Base-by-base conservation (phyloP, 2,797 vertebrate genomes). In the Acrossocheilus fasciatus region DNA sequence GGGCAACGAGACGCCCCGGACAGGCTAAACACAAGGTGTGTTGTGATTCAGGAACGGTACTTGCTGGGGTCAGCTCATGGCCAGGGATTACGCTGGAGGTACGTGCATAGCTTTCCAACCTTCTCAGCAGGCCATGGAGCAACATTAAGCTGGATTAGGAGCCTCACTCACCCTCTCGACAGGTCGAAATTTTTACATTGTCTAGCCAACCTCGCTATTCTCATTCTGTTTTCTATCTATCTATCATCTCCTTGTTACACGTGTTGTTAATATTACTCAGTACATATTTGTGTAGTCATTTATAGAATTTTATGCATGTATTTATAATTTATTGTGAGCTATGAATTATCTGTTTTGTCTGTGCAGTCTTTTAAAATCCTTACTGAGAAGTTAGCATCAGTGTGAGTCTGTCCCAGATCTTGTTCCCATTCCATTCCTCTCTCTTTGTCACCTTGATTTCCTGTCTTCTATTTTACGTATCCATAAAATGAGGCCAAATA, bases 11-110 rank as follows among this genome's bases (percentile, higher is more conserved):
- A 78, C 6, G 26, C 81, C 57, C 78, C 47, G 8, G 68, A 83
- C 76, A 86, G 66, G 72, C 76, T 52, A 50, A 83, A 76, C 41
- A 85, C 59, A 54, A 78, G n/a, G 18, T 39, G 15, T 73, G 50
- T 80, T 82, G 73, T 59, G 64, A 85, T 66, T 83, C 52, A 59
- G 47, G 14, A 68, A 57, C 18, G 3, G 59, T 68, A 52, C 68
- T 47, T 85, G 34, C 52, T 77, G 47, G 77, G 86, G 82, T 87
- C 88, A 88, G 62, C 54, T 74, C 72, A 75, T 74, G 85, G 84
- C 81, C 75, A 57, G 64, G 84, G 78, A 83, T 82, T 83, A 70
- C 30, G 18, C 30, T 85, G 52, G 36, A n/a, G 76, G 70, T 84
- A 81, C 30, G 47, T 85, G 64, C 39, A 23, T 6, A n/a, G 70